Base-by-base conservation (phyloP, 2,888 invertebrate genomes). In the Dione juno region DNA sequence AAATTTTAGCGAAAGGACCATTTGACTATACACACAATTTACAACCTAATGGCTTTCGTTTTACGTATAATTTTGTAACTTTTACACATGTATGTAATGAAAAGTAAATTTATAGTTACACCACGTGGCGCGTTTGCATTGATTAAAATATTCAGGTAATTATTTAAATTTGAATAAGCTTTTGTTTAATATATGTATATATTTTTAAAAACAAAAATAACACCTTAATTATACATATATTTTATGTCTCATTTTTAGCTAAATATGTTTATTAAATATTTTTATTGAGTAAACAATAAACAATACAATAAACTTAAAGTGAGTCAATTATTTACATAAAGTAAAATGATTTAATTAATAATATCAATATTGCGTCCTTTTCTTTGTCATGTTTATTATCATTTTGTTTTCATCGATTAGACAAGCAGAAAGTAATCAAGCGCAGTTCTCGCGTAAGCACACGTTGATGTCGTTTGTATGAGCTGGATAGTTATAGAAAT, bases 381-480 rank as follows among this genome's bases (percentile, higher is more conserved):
- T 16, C 8, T 37, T 16, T 50, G 21, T 13, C 8, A 9, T 16
- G 14, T 19, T 14, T 64, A 9, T 19, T 35, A 14, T 28, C n/a
- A 16, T 45, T 52, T 50, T 64, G 35, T 64, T 54, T 58, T 41
- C 16, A 45, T 37, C 21, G 16, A 57, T 54, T 11, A 59, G 35
- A 35, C 37, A 54, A 37, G 1, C 37, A 16, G 10, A 52, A 35
- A 58, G 35, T 37, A 65, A 71, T 66, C 63, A 66, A 77, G 73
- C 84, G 83, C 85, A 84, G 78, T 74, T 77, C 82, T n/a, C 21
- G 84, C 82, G 83, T 67, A 64, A 48, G 78, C 82, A 84, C 88
- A 79, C 92, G 92, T 92, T 92, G 90, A 92, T 87, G 88, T 92
- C 92, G 85, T 92, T 90, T 89, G 86, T 88, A 88, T 82, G 75